Evolutionary conservation across 30 jellyfish, hydroid and myxozoan genomes (phyloP), one percentile per base, ranked within the genome.

Genomic region (Mastigias papua): DNA sequence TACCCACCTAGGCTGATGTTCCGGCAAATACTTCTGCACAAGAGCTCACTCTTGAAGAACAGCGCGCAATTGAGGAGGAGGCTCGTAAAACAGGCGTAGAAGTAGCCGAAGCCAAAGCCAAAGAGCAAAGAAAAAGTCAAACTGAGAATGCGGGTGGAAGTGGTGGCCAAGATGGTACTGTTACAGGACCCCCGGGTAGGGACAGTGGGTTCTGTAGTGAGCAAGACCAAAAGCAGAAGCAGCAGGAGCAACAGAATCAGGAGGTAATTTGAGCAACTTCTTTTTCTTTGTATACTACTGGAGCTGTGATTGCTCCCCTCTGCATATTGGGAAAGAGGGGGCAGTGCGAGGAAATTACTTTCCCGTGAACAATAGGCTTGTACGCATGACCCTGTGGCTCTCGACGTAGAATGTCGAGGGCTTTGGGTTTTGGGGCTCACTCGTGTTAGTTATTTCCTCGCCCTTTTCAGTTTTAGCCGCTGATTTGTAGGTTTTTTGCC

Each of bases 201-300:
- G 97, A 89, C 81, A 89, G 97, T 84, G 97, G 97, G 7, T 89
- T 89, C 70, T 80, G 97, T 30, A 89, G 97, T 37, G 97, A 89
- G 51, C 97, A 78, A 48, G 97, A 89, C 62, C 92, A 79, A 61
- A 79, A 89, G 54, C 97, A 80, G 60, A 82, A 80, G 33, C 90
- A 81, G 80, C 97, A 72, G 27, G 77, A 89, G 50, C 93, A 81
- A 76, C 93, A 89, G 49, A 29, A 71, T 2, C 68, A 17, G 48
- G 86, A 80, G 61, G 90, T 80, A 80, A 28, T 69, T 25, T 6
- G 54, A 42, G 54, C 7, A 4, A 4, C 13, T 42, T 42, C 54
- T 15, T 42, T 8, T 42, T 4, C 13, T 42, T 8, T n/a, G n/a
- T n/a, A n/a, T n/a, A n/a, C n/a, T n/a, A n/a, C n/a, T n/a, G n/a